phyloP scores from a whole-genome alignment of 2,113 vertebrate species.

The Oreochromis niloticus region DNA sequence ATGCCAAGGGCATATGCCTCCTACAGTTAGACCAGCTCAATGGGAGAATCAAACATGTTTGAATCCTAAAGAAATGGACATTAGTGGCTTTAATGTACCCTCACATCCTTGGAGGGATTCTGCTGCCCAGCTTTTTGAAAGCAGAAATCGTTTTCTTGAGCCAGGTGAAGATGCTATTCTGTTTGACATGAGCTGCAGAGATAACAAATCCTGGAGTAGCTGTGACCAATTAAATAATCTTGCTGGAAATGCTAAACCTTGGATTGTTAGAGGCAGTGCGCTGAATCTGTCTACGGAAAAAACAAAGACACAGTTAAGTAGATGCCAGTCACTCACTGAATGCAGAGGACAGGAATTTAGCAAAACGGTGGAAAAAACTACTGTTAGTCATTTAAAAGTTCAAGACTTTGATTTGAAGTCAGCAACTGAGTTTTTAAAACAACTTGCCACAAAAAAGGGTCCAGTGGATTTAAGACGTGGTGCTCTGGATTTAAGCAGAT shows the following conservation, averaged over 20 bases:
- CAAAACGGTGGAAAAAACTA: conserved; percentile 49
- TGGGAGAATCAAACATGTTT: conserved; percentile 23
- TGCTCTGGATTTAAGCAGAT: conserved; percentile 73
- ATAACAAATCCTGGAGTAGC: conserved; percentile 62
- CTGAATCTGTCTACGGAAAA: conserved; percentile 61
- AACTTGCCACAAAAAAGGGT: conserved; percentile 74
- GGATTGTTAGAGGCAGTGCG: conserved; percentile 23
- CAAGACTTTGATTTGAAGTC: conserved; percentile 64
- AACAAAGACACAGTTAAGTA: conserved; percentile 18
- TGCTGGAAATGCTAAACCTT: conserved; percentile 31
- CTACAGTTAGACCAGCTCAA: background rate
- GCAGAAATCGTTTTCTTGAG: conserved; percentile 46
- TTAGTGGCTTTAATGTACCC: conserved; percentile 61
- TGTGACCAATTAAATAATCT: conserved; percentile 61
- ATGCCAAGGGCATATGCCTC: background rate
- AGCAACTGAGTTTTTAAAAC: conserved; percentile 68
- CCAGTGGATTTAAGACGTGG: conserved; percentile 85
- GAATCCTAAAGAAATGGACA: conserved; percentile 60
- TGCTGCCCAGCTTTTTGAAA: conserved; percentile 39
- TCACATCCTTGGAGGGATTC: conserved; percentile 69
- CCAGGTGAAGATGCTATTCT: conserved; percentile 62
- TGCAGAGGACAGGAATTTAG: conserved; percentile 51
- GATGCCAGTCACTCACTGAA: conserved; percentile 62
- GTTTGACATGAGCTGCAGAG: conserved; percentile 72
- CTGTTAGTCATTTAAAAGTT: conserved; percentile 35